Percentiles rank a stretch among this genome's conserved stretches.
These are phyloP conservation scores for Heterocephalus glaber DNA, from an alignment of 2,113 vertebrate genomes.

Conservation along the genomic window DNA sequence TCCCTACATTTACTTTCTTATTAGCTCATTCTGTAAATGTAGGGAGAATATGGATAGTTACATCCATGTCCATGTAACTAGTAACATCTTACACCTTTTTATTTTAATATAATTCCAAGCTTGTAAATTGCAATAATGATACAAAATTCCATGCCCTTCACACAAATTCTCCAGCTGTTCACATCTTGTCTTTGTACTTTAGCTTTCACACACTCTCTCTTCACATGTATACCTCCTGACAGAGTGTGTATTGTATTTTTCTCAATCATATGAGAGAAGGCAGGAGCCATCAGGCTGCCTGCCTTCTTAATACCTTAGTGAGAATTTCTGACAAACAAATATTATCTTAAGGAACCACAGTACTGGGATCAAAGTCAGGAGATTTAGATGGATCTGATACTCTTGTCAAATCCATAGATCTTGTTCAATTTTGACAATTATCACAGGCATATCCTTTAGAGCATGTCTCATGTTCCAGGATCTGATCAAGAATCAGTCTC, in stretches of 20 bases:
- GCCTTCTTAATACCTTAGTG: not conserved
- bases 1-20: not conserved
- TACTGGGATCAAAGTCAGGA: not conserved
- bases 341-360: not conserved
- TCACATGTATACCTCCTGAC: not conserved
- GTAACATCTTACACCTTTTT: not conserved
- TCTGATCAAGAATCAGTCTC: not conserved
- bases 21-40: not conserved
- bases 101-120: not conserved
- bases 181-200: not conserved
- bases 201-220: not conserved
- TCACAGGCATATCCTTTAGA: not conserved
- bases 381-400: not conserved
- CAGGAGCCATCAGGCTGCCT: not conserved
- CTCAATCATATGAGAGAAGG: not conserved
- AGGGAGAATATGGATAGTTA: no score
- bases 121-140: not conserved
- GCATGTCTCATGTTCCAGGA: not conserved
- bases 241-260: not conserved
- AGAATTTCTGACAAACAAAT: not conserved
- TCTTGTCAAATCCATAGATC: not conserved
- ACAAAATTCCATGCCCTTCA: not conserved
- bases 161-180: not conserved
- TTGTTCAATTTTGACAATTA: not conserved
- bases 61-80: not conserved